These are phyloP conservation scores for Timema cristinae DNA, from an alignment of 2,888 invertebrate species.

Conservation along the genomic window DNA sequence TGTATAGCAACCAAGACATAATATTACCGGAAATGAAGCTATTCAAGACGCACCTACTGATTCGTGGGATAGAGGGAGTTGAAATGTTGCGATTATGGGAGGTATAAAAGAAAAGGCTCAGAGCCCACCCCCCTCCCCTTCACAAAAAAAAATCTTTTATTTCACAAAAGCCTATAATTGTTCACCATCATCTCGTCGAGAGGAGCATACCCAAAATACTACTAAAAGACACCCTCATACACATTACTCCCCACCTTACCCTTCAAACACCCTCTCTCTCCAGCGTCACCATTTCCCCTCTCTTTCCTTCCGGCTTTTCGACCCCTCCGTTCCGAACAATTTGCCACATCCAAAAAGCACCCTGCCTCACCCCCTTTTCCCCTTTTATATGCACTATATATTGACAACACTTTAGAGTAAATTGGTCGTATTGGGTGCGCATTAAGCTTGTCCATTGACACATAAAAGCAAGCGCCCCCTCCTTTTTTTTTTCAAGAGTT, in stretches of 20 bases:
- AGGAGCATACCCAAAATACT: slow-evolving; percentile 19
- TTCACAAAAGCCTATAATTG: slow-evolving; percentile 31
- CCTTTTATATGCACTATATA: slow-evolving; percentile 30
- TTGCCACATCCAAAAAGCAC: slow-evolving; percentile 27
- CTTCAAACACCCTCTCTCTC: background rate
- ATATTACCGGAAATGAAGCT: slow-evolving; percentile 30
- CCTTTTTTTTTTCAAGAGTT: no score
- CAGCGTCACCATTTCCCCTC: background rate
- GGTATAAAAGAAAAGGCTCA: slow-evolving; percentile 15
- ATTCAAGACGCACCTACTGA: slow-evolving; percentile 26
- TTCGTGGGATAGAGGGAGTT: slow-evolving; percentile 20
- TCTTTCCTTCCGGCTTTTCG: slow-evolving; percentile 28
- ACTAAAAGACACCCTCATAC: slow-evolving; percentile 20
- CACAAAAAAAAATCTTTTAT: slow-evolving; percentile 13
- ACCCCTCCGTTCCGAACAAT: slow-evolving; percentile 28
- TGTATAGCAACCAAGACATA: slow-evolving; percentile 20
- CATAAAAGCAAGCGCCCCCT: slow-evolving; percentile 21
- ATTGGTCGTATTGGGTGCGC: slow-evolving; percentile 31
- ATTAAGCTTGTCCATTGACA: slow-evolving; percentile 31
- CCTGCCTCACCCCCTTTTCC: slow-evolving; percentile 2
- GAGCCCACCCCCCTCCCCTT: background rate
- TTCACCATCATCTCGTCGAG: slow-evolving; percentile 20
- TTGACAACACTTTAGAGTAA: slow-evolving; percentile 32
- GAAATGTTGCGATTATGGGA: background rate
- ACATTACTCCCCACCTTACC: background rate